Base-by-base conservation (phyloP, 1,140 invertebrate species). In the Solen grandis region DNA sequence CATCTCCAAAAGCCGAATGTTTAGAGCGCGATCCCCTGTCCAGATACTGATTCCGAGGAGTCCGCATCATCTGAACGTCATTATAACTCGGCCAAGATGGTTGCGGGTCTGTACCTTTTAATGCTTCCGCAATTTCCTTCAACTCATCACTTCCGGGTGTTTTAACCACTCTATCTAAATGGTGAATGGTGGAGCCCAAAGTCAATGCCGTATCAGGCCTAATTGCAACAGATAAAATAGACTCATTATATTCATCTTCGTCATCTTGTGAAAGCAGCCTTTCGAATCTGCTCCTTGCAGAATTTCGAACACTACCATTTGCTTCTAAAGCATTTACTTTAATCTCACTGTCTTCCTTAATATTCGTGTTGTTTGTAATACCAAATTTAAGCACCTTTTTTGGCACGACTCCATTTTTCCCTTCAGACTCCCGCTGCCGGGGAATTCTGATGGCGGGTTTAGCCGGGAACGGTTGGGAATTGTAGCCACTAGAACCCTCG, bases 151-250 rank as follows among this genome's bases (percentile, higher is more conserved):
- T 60, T 14, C 33, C 36, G 5, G 76, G 66, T 16, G 65, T 35
- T 59, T 62, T 60, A 13, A 70, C 35, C 5, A 70, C 76, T 16
- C 54, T 38, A 25, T 63, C 66, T 38, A 55, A 62, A n/a, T 73
- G 66, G 27, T 41, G 66, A 38, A 80, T 72, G 5, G 68, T 73
- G 57, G 66, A 60, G 19, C 74, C 65, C 27, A 80, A n/a, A 19
- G 68, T 80, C 68, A 79, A 29, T 46, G 76, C 59, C 41, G 76
- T 79, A n/a, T 70, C 76, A 19, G 76, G 76, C 25, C 66, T 38
- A n/a, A 72, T 46, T 25, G 68, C 77, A 14, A 80, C 5, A 10
- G 77, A 73, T 29, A 62, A 38, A n/a, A 52, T 63, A 5, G 80
- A 82, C 31, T 29, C 29, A 46, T 82, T 73, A 2, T 72, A 29